Evolutionary conservation across 2,888 invertebrate genomes (phyloP).

Genomic region (Saturnia pavonia): DNA sequence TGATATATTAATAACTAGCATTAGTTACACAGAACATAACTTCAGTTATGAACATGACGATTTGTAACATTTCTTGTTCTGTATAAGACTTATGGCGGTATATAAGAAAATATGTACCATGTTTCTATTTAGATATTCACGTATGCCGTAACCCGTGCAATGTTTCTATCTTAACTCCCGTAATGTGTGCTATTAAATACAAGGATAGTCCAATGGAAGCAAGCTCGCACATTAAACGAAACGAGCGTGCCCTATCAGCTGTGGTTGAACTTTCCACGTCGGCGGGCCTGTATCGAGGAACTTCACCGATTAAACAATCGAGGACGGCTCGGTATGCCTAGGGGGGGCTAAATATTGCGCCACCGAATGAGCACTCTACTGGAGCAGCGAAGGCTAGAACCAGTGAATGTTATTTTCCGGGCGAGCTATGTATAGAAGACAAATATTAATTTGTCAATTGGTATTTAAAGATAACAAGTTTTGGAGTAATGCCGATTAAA

Average conservation of each 20-base stretch:
- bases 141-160: constrained; percentile 14
- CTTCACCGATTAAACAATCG: constrained; percentile 70
- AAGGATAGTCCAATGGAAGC: constrained; percentile 47
- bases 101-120: background rate
- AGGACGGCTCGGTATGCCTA: constrained; percentile 42
- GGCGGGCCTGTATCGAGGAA: constrained; percentile 64
- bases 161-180: constrained; percentile 37
- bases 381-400: constrained; percentile 16
- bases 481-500: too few relatives aligned
- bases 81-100: background rate
- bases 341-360: constrained; percentile 53
- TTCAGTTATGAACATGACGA: background rate
- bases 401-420: background rate
- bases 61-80: background rate
- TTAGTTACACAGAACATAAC: too few relatives aligned
- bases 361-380: constrained; percentile 35
- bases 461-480: too few relatives aligned
- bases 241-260: constrained; percentile 61
- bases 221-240: constrained; percentile 57
- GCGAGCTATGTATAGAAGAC: background rate
- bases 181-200: constrained; percentile 47
- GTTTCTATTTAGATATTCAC: background rate
- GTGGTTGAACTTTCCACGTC: constrained; percentile 60
- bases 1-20: too few relatives aligned
- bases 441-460: background rate